Conservation (phyloP, 2,113 vertebrate species). For the Tupaia chinensis region DNA sequence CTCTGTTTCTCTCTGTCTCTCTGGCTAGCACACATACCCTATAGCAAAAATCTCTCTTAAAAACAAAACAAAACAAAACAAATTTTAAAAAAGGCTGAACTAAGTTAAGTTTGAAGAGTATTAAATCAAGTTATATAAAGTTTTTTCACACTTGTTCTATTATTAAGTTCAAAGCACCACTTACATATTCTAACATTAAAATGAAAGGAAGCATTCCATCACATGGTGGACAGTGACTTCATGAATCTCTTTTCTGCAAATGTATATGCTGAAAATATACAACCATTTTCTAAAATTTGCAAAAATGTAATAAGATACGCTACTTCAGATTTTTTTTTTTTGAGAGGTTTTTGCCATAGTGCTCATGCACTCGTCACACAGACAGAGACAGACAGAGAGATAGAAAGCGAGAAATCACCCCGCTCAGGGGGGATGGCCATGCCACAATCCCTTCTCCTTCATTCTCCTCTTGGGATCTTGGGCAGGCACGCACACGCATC, state of each 20-base stretch:
- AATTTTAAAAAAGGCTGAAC: not conserved
- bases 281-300: not conserved
- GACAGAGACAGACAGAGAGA: too few species aligned
- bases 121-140: not conserved
- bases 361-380: too few species aligned
- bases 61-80: too few species aligned
- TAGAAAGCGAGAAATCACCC: too few species aligned
- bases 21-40: too few species aligned
- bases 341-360: rapidly evolving
- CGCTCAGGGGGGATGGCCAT: too few species aligned
- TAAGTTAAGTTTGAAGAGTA: not conserved
- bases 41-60: too few species aligned
- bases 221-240: not conserved
- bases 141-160: not conserved
- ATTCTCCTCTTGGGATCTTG: too few species aligned
- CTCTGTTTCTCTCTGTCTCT: too few species aligned
- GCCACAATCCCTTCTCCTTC: too few species aligned
- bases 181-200: not conserved
- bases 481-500: too few species aligned
- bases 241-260: not conserved
- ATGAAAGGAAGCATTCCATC: not conserved
- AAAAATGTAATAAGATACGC: not conserved
- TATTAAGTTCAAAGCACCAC: not conserved
- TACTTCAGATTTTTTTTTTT: not conserved
- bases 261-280: not conserved